Evolutionary conservation across 2,888 invertebrate species (phyloP), one percentile per base, ranked within the genome.

Genomic region (Caenorhabditis wallacei): DNA sequence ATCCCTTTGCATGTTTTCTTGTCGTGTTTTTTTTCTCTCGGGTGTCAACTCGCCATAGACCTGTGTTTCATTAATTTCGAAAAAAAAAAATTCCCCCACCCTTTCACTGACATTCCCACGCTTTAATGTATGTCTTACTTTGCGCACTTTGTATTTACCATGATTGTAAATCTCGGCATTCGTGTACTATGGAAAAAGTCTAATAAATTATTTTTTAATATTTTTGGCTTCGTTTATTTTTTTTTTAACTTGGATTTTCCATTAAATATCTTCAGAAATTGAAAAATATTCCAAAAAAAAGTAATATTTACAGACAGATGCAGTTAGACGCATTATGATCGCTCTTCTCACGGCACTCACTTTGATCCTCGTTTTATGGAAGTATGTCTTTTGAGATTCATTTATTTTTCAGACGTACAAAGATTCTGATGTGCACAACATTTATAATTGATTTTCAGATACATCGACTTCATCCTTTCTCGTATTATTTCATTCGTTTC

Each of bases 381-480:
- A 43, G 79, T 70, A 22, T 53, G 30, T 40, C 37, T 40, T 20
- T 51, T 22, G 13, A 30, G 10, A 30, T 13, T 22, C 2, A 11
- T 53, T 53, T 8, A 10, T 54, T 22, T 22, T 53, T 11, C 13
- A 24, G 22, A 30, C 30, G 30, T 5, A 30, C 3, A 30, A 30
- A 30, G 30, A 30, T 30, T 30, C 8, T 5, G 30, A 5, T 3
- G 30, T 30, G 30, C 30, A 30, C 3, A 30, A 30, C 30, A 3
- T 30, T 5, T 30, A 30, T 30, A 30, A 30, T 30, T 30, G 30
- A 43, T 35, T 88, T 90, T 30, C 88, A 92, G 92, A 76, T 88
- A 92, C 43, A 59, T 91, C 22, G 92, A 92, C 46, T 89, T 89
- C 85, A 35, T 92, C n/a, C 75, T 92, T 8, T 91, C 92, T 35